phyloP scores from a whole-genome alignment of 2,888 invertebrate genomes.

The Yponomeuta sedellus region DNA sequence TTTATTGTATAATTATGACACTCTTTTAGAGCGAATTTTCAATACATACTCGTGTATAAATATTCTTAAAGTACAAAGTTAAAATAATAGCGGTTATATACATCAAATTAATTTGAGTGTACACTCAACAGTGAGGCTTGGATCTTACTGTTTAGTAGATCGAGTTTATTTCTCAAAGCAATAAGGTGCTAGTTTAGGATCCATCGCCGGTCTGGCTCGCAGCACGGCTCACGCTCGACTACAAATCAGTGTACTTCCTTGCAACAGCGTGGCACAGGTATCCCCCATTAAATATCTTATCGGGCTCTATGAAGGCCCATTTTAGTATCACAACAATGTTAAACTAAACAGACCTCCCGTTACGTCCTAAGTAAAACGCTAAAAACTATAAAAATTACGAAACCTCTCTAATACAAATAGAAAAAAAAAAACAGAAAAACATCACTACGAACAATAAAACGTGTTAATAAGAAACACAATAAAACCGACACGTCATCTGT shows the following conservation, averaged over 20 bases:
- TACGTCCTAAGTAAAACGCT: constrained; percentile 31
- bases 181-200: background rate
- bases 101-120: constrained; percentile 67
- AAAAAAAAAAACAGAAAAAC: constrained; percentile 37
- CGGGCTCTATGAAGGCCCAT: constrained; percentile 58
- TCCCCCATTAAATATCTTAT: constrained; percentile 52
- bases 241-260: background rate
- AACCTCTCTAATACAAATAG: constrained; percentile 43
- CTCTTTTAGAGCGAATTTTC: constrained; percentile 51
- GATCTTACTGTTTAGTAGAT: background rate
- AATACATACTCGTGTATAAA: constrained; percentile 30
- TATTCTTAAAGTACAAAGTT: constrained; percentile 63
- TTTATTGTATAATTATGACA: background rate
- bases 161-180: background rate
- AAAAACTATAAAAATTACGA: constrained; percentile 51
- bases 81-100: constrained; percentile 58
- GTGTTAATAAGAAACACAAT: constrained; percentile 22
- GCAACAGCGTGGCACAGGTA: constrained; percentile 22
- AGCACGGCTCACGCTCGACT: background rate
- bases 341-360: constrained; percentile 61
- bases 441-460: constrained; percentile 35
- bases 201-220: background rate
- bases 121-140: constrained; percentile 27
- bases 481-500: constrained; percentile 6
- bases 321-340: constrained; percentile 69